Conservation (phyloP, 1,140 invertebrate genomes). For the Acromyrmex charruanus region DNA sequence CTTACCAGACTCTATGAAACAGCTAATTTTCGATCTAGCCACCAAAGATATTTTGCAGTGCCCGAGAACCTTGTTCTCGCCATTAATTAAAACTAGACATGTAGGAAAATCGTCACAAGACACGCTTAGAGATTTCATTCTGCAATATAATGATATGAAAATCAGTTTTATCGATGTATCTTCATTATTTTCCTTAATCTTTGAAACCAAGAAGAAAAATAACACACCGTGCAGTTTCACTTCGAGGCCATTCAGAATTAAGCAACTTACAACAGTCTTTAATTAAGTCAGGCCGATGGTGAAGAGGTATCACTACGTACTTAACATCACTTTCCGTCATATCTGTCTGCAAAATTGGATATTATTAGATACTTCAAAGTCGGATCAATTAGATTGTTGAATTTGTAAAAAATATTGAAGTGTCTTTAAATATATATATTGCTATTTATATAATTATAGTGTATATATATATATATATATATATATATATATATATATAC, state of each 20-base stretch:
- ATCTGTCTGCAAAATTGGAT: constrained; percentile 71
- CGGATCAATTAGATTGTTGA: neutral
- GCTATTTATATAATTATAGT: neutral
- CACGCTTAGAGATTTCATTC: constrained; percentile 89
- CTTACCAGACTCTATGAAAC: constrained; percentile 90
- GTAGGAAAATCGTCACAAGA: constrained; percentile 91
- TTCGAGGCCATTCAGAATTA: constrained; percentile 93
- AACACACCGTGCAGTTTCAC: constrained; percentile 89
- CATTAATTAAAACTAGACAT: constrained; percentile 89
- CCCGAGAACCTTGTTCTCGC: constrained; percentile 88
- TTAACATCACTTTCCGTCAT: constrained; percentile 78
- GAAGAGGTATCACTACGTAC: constrained; percentile 89
- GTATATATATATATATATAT: too few species aligned
- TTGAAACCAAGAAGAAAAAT: constrained; percentile 17
- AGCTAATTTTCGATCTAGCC: constrained; percentile 89
- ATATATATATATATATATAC: too few species aligned
- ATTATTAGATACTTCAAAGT: neutral
- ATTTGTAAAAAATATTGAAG: neutral
- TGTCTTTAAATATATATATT: constrained; percentile 8
- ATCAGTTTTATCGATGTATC: neutral
- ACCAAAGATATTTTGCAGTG: constrained; percentile 92
- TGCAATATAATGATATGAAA: constrained; percentile 69
- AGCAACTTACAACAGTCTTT: constrained; percentile 90
- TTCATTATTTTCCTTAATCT: neutral
- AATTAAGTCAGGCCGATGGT: constrained; percentile 90